Conservation (phyloP, 2,888 invertebrate genomes). For the Aphodius granarius region DNA sequence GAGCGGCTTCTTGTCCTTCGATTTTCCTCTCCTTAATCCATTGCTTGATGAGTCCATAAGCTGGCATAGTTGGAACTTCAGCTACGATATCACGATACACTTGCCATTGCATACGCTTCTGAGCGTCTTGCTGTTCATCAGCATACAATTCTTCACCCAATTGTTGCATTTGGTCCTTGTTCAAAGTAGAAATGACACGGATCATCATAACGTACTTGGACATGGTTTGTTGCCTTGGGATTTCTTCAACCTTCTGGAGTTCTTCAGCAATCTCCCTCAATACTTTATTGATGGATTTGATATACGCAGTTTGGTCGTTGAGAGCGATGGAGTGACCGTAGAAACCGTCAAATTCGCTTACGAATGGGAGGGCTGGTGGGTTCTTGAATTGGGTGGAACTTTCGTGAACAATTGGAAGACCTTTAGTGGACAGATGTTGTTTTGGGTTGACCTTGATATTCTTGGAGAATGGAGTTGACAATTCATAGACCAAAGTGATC, state of each 20-base stretch:
- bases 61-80: slow-evolving; percentile 69
- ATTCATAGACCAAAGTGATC: slow-evolving; percentile 59
- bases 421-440: not conserved
- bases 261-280: slow-evolving; percentile 63
- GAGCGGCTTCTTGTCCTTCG: slow-evolving; percentile 61
- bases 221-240: slow-evolving; percentile 61
- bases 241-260: slow-evolving; percentile 60
- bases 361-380: slow-evolving; percentile 54
- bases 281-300: slow-evolving; percentile 46
- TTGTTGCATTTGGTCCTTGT: slow-evolving; percentile 61
- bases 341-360: slow-evolving; percentile 56
- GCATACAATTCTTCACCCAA: slow-evolving; percentile 58
- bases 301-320: slow-evolving; percentile 34
- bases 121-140: slow-evolving; percentile 43
- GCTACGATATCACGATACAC: slow-evolving; percentile 67
- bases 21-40: slow-evolving; percentile 58
- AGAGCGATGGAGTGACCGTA: slow-evolving; percentile 53
- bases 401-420: slow-evolving; percentile 30
- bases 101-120: slow-evolving; percentile 59
- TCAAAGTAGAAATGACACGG: slow-evolving; percentile 63
- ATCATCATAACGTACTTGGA: slow-evolving; percentile 66
- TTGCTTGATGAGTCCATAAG: slow-evolving; percentile 61
- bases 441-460: slow-evolving; percentile 15
- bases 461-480: slow-evolving; percentile 45
- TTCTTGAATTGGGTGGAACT: slow-evolving; percentile 56